A percentile compares a stretch with the other conserved stretches of the same genome.
These are phyloP conservation scores for Ephialtes manifestator DNA, from an alignment of 2,888 invertebrate genomes.

Conservation along the genomic window DNA sequence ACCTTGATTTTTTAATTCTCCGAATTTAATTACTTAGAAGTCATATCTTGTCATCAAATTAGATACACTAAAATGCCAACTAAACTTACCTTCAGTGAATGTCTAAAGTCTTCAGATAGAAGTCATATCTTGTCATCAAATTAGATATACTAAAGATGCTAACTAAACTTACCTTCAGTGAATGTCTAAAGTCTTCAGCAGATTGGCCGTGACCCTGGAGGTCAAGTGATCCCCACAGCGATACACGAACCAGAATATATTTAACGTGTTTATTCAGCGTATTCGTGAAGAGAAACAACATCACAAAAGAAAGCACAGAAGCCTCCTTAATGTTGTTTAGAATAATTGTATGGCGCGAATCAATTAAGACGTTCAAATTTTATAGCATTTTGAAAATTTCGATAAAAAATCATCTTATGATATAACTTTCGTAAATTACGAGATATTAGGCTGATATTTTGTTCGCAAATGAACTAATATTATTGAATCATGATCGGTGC, in stretches of 20 bases:
- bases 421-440: no score
- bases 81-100: constrained; percentile 9
- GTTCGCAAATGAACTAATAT: no score
- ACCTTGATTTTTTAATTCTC: background rate
- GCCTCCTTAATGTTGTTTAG: no score
- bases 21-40: background rate
- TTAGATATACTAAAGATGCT: constrained; percentile 1
- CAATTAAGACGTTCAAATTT: no score
- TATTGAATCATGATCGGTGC: no score
- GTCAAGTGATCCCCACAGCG: background rate
- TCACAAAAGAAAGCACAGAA: no score
- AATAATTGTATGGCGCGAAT: no score
- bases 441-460: no score
- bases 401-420: no score
- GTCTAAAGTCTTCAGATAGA: no score
- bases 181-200: background rate
- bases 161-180: constrained; percentile 7
- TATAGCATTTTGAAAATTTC: no score
- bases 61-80: background rate
- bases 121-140: background rate
- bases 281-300: no score
- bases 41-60: background rate
- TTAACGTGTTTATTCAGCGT: constrained; percentile 24
- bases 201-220: constrained; percentile 39
- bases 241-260: constrained; percentile 20